phyloP scores from a whole-genome alignment of 2,113 vertebrate genomes.

The Pyrgilauda ruficollis region DNA sequence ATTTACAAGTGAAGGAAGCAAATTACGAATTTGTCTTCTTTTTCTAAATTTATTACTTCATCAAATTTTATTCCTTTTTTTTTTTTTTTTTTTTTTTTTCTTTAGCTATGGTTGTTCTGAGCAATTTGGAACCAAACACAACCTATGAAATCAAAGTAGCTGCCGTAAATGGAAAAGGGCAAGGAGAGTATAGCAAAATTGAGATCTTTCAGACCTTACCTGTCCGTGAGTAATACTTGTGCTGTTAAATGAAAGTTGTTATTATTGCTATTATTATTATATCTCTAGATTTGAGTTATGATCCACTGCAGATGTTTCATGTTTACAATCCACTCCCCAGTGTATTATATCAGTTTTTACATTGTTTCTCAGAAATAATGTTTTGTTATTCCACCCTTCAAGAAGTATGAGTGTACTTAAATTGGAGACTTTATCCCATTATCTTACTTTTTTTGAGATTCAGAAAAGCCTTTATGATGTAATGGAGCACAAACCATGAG shows the following conservation, averaged over 20 bases:
- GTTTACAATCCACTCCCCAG: neutral
- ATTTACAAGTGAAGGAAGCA: neutral
- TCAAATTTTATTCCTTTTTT: neutral
- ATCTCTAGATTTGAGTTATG: neutral
- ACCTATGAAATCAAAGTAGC: constrained; percentile 95
- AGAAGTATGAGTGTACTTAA: neutral
- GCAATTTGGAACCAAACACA: constrained; percentile 92
- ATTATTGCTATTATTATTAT: neutral
- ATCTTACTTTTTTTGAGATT: neutral
- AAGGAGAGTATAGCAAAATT: constrained; percentile 93
- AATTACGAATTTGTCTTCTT: neutral
- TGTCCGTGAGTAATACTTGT: constrained; percentile 84
- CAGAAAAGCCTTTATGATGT: neutral
- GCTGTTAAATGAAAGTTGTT: neutral
- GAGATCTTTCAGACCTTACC: constrained; percentile 95
- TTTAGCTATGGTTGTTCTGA: constrained; percentile 88
- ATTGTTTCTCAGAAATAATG: neutral
- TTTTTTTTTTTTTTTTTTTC: neutral
- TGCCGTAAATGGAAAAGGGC: constrained; percentile 96
- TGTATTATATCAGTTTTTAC: neutral
- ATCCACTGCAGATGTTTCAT: neutral
- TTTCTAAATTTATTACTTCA: neutral
- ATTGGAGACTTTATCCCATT: neutral
- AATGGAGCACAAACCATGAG: neutral
- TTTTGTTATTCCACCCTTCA: neutral